Percentiles rank a stretch among this genome's conserved stretches.
These are phyloP conservation scores for Rhabdomys pumilio DNA, from an alignment of 2,797 vertebrate genomes.

Conservation along the genomic window DNA sequence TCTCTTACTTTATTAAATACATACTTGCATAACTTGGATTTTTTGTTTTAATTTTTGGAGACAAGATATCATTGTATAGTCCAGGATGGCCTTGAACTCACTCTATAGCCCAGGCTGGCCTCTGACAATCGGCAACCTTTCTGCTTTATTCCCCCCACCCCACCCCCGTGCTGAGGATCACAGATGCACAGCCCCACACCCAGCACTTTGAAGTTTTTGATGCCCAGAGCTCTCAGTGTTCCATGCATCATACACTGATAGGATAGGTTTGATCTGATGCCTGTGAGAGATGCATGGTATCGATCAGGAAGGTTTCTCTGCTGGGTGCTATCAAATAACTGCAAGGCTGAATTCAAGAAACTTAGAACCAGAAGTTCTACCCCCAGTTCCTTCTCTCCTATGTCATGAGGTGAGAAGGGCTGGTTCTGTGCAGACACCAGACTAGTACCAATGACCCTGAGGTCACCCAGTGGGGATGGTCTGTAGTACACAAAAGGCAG, in stretches of 20 bases:
- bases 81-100: neutral
- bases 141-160: neutral
- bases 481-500: neutral
- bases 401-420: neutral
- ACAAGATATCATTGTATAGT: neutral
- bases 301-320: neutral
- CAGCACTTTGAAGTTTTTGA: neutral
- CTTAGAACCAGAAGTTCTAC: neutral
- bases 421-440: neutral
- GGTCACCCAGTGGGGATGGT: neutral
- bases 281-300: neutral
- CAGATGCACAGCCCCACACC: neutral
- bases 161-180: neutral
- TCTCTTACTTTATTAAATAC: slow-evolving; percentile 30
- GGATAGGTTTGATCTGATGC: neutral
- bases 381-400: neutral
- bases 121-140: neutral
- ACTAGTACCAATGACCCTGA: neutral
- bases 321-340: neutral
- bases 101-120: neutral
- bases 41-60: neutral
- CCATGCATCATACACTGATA: no score
- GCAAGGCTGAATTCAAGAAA: neutral
- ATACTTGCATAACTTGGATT: neutral
- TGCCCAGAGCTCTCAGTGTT: neutral